Conservation (phyloP, 2,888 invertebrate genomes). For the Thecocarcelia acutangulata region DNA sequence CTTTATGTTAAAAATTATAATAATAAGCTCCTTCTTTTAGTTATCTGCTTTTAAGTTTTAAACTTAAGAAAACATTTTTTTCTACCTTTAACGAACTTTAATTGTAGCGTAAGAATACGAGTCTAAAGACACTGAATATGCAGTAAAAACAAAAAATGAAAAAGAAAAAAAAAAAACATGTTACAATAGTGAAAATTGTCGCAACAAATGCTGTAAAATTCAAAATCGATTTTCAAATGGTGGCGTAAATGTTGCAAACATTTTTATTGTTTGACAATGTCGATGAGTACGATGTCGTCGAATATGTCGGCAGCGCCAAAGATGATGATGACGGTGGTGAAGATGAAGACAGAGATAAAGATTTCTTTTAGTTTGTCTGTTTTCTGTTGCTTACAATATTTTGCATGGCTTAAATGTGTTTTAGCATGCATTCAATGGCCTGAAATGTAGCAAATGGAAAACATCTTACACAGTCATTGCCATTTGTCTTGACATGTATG, state of each 20-base stretch:
- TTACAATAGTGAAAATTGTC: constrained; percentile 61
- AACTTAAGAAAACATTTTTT: constrained; percentile 19
- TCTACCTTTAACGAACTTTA: constrained; percentile 32
- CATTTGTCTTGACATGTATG: constrained; percentile 30
- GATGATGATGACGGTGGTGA: too few species aligned
- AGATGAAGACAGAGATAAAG: constrained; percentile 38
- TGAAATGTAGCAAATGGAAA: constrained; percentile 30
- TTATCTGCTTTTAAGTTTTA: constrained; percentile 14
- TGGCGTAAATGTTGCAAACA: constrained; percentile 63
- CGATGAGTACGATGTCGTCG: constrained; percentile 29
- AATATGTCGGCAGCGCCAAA: neutral
- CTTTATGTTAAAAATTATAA: too few species aligned
- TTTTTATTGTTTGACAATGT: constrained; percentile 53
- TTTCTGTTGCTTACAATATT: constrained; percentile 9
- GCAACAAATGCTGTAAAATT: constrained; percentile 65
- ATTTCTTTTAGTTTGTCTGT: constrained; percentile 13
- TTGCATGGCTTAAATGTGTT: constrained; percentile 45
- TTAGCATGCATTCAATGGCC: constrained; percentile 36
- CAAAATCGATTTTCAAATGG: constrained; percentile 68
- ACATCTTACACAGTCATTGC: constrained; percentile 48
- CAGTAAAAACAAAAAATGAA: constrained; percentile 6
- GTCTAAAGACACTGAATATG: constrained; percentile 8
- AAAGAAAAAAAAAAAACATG: constrained; percentile 30
- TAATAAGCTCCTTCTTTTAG: neutral
- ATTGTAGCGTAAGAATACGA: constrained; percentile 3